A percentile compares a stretch with the other conserved stretches of the same genome.
Evolutionary conservation across 92 coral and sea anemone species (phyloP).

Genomic region (Paragorgia papillata): DNA sequence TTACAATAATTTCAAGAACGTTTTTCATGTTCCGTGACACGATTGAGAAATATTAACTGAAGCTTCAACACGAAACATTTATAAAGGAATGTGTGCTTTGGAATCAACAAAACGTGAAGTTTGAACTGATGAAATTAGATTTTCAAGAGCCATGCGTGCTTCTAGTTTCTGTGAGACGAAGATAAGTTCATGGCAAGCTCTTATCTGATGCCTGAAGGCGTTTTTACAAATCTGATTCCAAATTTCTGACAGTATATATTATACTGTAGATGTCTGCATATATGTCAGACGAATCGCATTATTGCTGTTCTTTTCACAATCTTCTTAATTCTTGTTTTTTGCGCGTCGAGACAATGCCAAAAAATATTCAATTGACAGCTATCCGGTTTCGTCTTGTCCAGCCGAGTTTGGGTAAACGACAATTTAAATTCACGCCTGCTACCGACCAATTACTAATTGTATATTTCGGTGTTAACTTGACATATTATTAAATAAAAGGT

Average conservation of each 20-base stretch:
- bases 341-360: no score
- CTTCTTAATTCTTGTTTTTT: no score
- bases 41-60: no score
- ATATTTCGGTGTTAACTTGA: background rate
- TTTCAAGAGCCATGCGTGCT: constrained; percentile 6
- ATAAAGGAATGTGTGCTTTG: background rate
- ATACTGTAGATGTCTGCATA: no score
- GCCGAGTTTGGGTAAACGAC: no score
- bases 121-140: background rate
- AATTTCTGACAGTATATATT: no score
- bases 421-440: no score
- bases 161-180: constrained; percentile 5
- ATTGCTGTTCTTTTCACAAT: no score
- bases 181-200: constrained; percentile 19
- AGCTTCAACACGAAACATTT: no score
- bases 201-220: constrained; percentile 14
- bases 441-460: background rate
- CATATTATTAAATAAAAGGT: background rate
- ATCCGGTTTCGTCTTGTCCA: no score
- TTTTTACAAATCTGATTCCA: background rate
- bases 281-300: no score
- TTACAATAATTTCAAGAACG: constrained; percentile 3
- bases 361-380: no score
- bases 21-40: background rate
- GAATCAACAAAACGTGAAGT: background rate